Base-by-base conservation (phyloP, 2,888 invertebrate species). In the Norana najaformis region DNA sequence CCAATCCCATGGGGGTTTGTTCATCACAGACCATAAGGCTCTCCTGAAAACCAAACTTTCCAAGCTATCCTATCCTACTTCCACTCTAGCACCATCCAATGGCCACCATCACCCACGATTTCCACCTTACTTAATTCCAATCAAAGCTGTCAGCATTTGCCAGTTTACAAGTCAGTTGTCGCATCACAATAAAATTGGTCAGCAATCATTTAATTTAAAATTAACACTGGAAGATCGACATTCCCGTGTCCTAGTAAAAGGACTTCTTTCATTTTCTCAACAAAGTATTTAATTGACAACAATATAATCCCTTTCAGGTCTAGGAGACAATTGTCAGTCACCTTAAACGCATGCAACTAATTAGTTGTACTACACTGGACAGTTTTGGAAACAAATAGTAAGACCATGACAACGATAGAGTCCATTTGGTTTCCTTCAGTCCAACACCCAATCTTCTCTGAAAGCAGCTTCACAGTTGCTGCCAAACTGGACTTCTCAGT, bases 341-440 rank as follows among this genome's bases (percentile, higher is more conserved):
- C 69, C n/a, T n/a, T 6, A 69, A 69, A 69, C n/a, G n/a, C 30
- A 69, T n/a, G 69, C 69, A 69, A 69, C 69, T 69, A 69, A 69
- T 69, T n/a, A 69, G 69, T n/a, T 69, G 69, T n/a, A 69, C 69
- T 69, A 69, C 69, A 69, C n/a, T n/a, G 69, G n/a, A 69, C 69
- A 69, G 69, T 30, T 69, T 69, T 16, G 69, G 69, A 69, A 69
- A 69, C 8, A 69, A 69, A n/a, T 30, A 69, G 1, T 30, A 69
- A 69, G 69, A 16, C 11, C 30, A 69, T n/a, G 69, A 69, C 6
- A 69, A 69, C 69, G 69, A 69, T n/a, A 69, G 30, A 69, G 69
- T 69, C 23, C 47, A 23, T 47, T 69, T n/a, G n/a, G 69, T 13
- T 30, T 8, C n/a, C 11, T 69, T 13, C n/a, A n/a, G n/a, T 69